Evolutionary conservation across 2,888 invertebrate species (phyloP).

Genomic region (Crepidodera aurea): DNA sequence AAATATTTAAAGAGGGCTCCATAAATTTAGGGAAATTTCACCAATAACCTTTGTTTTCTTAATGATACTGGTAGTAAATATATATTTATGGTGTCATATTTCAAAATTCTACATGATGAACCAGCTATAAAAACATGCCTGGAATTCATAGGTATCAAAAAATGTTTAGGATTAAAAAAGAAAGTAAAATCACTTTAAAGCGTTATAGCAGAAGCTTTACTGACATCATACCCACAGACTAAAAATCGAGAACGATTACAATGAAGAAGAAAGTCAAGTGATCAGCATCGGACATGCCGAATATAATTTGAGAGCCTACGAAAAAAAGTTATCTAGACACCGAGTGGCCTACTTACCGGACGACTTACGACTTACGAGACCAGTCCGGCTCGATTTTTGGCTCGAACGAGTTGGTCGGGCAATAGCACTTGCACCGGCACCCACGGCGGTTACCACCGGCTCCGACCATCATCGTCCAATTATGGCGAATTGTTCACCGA

Average conservation of each 20-base stretch:
- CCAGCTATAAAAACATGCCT: no score
- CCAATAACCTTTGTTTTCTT: no score
- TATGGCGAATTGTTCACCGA: background rate
- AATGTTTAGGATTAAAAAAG: no score
- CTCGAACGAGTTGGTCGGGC: background rate
- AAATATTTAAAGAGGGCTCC: no score
- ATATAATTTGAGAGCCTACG: constrained; percentile 40
- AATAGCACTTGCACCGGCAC: background rate
- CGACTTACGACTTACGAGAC: constrained; percentile 21
- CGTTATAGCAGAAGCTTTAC: no score
- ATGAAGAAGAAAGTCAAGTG: constrained; percentile 38
- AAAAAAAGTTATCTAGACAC: constrained; percentile 41
- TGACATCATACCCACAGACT: background rate
- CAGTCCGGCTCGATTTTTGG: background rate
- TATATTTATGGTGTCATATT: no score
- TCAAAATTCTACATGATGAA: no score
- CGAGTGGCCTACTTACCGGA: constrained; percentile 36
- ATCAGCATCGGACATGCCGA: constrained; percentile 35
- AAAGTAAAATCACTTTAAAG: no score
- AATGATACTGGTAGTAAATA: no score
- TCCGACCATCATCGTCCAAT: background rate
- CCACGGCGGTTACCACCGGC: background rate
- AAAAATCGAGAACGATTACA: constrained; percentile 4
- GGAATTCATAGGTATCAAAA: no score
- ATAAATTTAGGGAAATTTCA: no score